Base-by-base conservation (phyloP, 2,888 invertebrate species). In the Psylliodes chrysocephalus region DNA sequence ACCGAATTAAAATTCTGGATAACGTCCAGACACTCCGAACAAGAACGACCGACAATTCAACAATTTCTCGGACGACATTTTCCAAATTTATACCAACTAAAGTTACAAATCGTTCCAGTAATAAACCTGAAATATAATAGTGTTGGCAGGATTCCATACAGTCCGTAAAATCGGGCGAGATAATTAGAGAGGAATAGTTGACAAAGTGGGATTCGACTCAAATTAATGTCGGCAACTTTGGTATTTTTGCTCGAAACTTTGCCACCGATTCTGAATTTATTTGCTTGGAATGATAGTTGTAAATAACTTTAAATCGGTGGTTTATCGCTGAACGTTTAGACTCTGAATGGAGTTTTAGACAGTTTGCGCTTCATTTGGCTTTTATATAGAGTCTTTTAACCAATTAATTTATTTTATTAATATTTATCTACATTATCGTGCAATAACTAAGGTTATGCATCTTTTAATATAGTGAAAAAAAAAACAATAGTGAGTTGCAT, bases 101-200 rank as follows among this genome's bases (percentile, higher is more conserved):
- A 12, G 28, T 42, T 18, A 59, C 49, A 51, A 59, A 49, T 59
- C 49, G 49, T 59, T 17, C 25, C 49, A 25, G 53, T 53, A 52
- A 44, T 53, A 53, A 60, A 60, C 47, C 38, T 56, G 56, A 62
- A 62, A 56, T 56, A 62, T 62, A 35, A 56, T 17, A 40, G 49
- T 14, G 55, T 56, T 62, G 62, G 62, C 62, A 35, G 33, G 22
- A 38, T 56, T 62, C 62, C 62, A 62, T 38, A 19, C 14, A 18
- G 25, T 35, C 62, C 38, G 62, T 25, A 47, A 62, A 62, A 62
- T 62, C 42, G 55, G 56, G 38, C 38, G 62, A 53, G 56, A 56
- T 62, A 62, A 62, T 62, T 62, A 56, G 55, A 17, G 51, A 15
- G 8, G 18, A 18, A 30, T 30, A 14, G n/a, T 51, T 53, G 38